Percentiles rank a stretch among this genome's conserved stretches.
phyloP scores from a whole-genome alignment of 1,140 invertebrate genomes.

The Drosophila neocordata region DNA sequence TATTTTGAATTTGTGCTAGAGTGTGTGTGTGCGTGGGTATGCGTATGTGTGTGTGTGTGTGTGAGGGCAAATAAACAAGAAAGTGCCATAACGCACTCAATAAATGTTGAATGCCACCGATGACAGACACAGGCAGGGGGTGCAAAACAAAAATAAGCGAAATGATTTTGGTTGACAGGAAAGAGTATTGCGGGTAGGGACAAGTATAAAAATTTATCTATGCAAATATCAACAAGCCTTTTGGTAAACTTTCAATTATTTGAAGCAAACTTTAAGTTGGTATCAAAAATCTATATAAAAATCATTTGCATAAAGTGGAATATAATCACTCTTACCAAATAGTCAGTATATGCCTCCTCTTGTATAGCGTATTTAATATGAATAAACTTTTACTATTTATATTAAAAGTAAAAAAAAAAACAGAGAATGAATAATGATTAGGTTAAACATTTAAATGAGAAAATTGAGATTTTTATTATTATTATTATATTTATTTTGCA shows the following conservation, averaged over 20 bases:
- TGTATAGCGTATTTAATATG: too few species aligned
- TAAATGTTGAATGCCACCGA: conserved; percentile 50
- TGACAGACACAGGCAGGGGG: conserved; percentile 1
- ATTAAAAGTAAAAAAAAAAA: too few species aligned
- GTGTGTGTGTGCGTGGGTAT: neutral
- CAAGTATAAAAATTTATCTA: neutral
- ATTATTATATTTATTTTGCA: neutral
- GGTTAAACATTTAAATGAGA: neutral
- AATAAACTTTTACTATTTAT: too few species aligned
- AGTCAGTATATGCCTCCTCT: too few species aligned
- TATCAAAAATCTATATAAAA: neutral
- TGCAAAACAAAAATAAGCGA: conserved; percentile 19
- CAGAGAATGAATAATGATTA: neutral
- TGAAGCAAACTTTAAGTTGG: conserved; percentile 3
- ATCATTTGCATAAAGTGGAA: too few species aligned
- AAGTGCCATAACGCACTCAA: conserved; percentile 73
- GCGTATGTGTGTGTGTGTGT: conserved; percentile 9
- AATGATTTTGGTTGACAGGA: too few species aligned
- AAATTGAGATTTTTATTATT: neutral
- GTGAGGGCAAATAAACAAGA: conserved; percentile 33
- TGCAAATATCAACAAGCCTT: neutral
- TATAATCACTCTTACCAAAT: too few species aligned
- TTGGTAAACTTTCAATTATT: conserved; percentile 34
- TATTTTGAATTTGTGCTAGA: neutral
- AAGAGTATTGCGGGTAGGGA: neutral